Evolutionary conservation across 1,140 invertebrate genomes (phyloP).

Genomic region (Lordiphosa collinella): DNA sequence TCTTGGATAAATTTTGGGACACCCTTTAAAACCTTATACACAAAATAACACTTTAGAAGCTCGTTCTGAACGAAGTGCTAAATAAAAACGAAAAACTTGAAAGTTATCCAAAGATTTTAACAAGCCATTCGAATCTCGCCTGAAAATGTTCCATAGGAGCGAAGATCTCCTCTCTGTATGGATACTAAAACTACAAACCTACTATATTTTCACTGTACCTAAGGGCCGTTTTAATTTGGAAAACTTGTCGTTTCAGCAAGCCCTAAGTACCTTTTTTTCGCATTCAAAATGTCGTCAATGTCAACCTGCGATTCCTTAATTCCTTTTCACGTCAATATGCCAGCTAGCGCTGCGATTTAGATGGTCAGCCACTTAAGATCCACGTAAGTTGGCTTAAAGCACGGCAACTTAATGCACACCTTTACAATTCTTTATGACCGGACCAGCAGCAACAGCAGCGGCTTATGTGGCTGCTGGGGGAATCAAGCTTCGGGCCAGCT

Average conservation of each 20-base stretch:
- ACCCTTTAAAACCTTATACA: too few species aligned
- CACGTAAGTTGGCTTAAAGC: conserved; percentile 36
- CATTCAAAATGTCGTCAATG: conserved; percentile 5
- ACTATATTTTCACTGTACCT: too few species aligned
- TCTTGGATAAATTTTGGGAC: too few species aligned
- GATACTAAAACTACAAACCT: too few species aligned
- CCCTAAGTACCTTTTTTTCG: not conserved
- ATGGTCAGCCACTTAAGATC: conserved; percentile 11
- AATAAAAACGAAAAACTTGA: too few species aligned
- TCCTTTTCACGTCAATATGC: conserved; percentile 18
- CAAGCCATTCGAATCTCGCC: too few species aligned
- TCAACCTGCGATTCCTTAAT: conserved; percentile 8
- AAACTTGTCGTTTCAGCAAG: not conserved
- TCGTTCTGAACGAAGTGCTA: too few species aligned
- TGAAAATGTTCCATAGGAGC: too few species aligned
- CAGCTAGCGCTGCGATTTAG: not conserved
- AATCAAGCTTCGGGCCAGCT: conserved; percentile 16
- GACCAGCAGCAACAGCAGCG: conserved; percentile 2
- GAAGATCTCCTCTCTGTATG: too few species aligned
- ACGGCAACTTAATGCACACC: conserved; percentile 45
- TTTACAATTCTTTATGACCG: conserved; percentile 48
- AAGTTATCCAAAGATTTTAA: too few species aligned
- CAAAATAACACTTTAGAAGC: too few species aligned
- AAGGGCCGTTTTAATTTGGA: not conserved
- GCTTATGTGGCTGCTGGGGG: conserved; percentile 3